These are phyloP conservation scores for Ostrea edulis DNA, from an alignment of 1,140 invertebrate genomes.

Conservation along the genomic window DNA sequence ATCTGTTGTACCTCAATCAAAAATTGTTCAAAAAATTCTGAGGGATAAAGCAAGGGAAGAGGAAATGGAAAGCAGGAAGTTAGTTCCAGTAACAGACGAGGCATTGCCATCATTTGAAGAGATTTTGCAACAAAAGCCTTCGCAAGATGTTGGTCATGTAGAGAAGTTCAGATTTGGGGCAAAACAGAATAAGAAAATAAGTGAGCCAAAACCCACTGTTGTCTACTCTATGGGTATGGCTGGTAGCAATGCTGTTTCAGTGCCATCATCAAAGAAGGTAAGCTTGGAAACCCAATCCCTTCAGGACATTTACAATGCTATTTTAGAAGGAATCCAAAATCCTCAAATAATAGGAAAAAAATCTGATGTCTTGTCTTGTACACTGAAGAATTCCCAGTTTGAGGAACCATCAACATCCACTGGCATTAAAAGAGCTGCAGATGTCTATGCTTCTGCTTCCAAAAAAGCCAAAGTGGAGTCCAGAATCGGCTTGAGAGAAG, in stretches of 20 bases:
- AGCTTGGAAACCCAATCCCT: background rate
- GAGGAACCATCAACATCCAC: conserved; percentile 16
- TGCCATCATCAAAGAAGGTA: background rate
- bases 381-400: background rate
- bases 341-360: background rate
- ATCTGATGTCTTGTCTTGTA: background rate
- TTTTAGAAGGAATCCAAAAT: background rate
- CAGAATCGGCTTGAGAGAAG: background rate
- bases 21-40: conserved; percentile 11
- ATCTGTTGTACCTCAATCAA: background rate
- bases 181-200: background rate
- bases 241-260: background rate
- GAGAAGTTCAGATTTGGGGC: conserved; percentile 5
- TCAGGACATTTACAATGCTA: background rate
- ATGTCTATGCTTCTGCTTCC: background rate
- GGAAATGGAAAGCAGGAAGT: conserved; percentile 14
- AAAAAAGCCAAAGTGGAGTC: background rate
- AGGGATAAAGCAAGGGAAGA: background rate
- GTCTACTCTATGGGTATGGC: background rate
- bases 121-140: background rate
- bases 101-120: background rate
- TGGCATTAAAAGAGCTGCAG: background rate
- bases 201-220: background rate
- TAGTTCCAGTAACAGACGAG: background rate
- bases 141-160: background rate